Conservation (phyloP, 2,888 invertebrate genomes). For the Abscondita cerata region DNA sequence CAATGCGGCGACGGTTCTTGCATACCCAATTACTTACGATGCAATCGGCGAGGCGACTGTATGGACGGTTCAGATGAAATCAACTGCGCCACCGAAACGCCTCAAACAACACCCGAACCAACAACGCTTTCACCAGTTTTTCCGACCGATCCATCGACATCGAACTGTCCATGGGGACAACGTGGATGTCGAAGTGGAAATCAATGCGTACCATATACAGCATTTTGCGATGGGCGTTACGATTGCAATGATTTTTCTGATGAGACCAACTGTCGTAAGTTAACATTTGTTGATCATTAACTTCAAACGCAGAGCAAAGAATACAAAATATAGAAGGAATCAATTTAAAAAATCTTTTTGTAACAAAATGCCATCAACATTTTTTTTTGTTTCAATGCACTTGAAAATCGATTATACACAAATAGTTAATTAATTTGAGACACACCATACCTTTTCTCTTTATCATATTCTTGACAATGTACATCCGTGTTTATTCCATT, state of each 20-base stretch:
- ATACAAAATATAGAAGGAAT: too few species aligned
- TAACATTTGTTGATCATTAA: too few species aligned
- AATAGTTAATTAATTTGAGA: too few species aligned
- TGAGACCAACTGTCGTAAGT: slow-evolving; percentile 65
- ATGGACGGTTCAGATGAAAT: slow-evolving; percentile 64
- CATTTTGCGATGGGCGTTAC: slow-evolving; percentile 66
- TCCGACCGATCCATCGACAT: slow-evolving; percentile 22
- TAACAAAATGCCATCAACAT: too few species aligned
- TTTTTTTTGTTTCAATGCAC: too few species aligned
- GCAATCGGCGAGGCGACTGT: slow-evolving; percentile 62
- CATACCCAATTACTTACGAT: slow-evolving; percentile 55
- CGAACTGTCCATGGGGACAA: slow-evolving; percentile 55
- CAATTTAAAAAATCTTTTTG: too few species aligned
- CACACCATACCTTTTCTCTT: too few species aligned
- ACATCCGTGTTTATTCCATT: too few species aligned
- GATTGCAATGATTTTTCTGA: slow-evolving; percentile 80
- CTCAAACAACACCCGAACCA: slow-evolving; percentile 31
- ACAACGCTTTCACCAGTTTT: slow-evolving; percentile 31
- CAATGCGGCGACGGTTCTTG: slow-evolving; percentile 74
- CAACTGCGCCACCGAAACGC: slow-evolving; percentile 57
- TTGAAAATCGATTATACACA: too few species aligned
- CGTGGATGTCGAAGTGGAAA: slow-evolving; percentile 59
- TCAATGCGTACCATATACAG: slow-evolving; percentile 59
- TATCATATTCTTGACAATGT: too few species aligned
- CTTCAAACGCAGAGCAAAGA: too few species aligned